Conservation (phyloP, 2,888 invertebrate species). For the Ceriagrion tenellum region DNA sequence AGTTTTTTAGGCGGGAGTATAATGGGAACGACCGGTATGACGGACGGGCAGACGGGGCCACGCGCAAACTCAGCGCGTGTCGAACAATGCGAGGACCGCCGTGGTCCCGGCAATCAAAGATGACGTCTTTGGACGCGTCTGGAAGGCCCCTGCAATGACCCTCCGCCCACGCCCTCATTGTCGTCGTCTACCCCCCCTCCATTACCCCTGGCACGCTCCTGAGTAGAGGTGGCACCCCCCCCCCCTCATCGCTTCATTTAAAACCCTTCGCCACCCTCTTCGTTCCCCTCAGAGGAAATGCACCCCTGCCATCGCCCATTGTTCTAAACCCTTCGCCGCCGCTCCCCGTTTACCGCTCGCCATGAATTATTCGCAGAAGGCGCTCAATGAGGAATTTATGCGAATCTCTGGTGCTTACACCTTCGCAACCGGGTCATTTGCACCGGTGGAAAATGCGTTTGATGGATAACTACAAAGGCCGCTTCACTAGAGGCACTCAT, state of each 20-base stretch:
- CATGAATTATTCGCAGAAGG: not conserved
- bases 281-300: too few relatives aligned
- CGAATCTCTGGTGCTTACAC: not conserved
- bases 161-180: too few relatives aligned
- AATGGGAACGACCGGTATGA: not conserved
- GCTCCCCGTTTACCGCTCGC: conserved; percentile 6
- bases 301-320: not conserved
- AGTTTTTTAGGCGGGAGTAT: not conserved
- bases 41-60: not conserved
- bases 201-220: not conserved
- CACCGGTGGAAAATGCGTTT: not conserved
- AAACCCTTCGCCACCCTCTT: not conserved
- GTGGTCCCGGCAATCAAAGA: not conserved
- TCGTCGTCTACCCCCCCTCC: not conserved
- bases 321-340: not conserved
- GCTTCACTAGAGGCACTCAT: too few relatives aligned
- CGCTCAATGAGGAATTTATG: not conserved
- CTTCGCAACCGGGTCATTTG: not conserved
- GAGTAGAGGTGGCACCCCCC: not conserved
- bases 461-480: not conserved
- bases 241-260: not conserved
- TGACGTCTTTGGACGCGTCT: not conserved
- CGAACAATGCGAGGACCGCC: not conserved
- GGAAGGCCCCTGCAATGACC: too few relatives aligned
- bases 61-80: not conserved